These are phyloP conservation scores for Medauroidea extradentata DNA, from an alignment of 1,140 invertebrate species.

Conservation along the genomic window DNA sequence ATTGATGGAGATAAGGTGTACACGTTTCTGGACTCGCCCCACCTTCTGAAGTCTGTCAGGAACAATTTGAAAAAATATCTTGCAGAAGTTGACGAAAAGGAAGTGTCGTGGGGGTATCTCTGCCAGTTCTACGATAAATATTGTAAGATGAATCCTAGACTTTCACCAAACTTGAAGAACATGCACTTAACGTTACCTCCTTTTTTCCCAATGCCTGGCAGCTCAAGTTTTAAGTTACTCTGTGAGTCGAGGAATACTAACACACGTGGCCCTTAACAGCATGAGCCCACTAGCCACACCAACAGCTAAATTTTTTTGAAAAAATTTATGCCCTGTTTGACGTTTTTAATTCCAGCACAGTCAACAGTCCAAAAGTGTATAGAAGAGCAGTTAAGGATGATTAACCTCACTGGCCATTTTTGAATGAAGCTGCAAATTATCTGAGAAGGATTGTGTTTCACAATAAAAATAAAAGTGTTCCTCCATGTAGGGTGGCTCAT, in stretches of 20 bases:
- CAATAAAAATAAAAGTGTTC: too few relatives aligned
- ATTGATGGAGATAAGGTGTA: background rate
- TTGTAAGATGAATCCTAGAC: too few relatives aligned
- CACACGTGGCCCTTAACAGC: background rate
- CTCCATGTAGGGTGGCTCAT: too few relatives aligned
- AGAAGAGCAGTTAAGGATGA: too few relatives aligned
- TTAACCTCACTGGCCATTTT: too few relatives aligned
- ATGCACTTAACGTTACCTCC: background rate
- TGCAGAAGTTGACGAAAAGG: too few relatives aligned
- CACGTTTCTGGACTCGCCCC: background rate
- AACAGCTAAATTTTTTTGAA: background rate
- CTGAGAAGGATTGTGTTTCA: too few relatives aligned
- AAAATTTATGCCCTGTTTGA: background rate
- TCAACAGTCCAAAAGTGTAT: too few relatives aligned
- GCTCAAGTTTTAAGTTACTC: background rate
- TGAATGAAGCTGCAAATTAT: too few relatives aligned
- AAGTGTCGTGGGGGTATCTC: too few relatives aligned
- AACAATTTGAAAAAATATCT: slow-evolving; percentile 8
- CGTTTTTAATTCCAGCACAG: background rate
- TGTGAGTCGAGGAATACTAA: background rate
- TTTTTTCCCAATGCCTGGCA: slow-evolving; percentile 4
- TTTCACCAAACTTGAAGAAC: too few relatives aligned
- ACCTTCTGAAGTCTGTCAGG: slow-evolving; percentile 1
- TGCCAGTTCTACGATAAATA: too few relatives aligned
- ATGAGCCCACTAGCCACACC: background rate